These are phyloP conservation scores for Stramonita haemastoma DNA, from an alignment of 2,888 invertebrate genomes.

Conservation along the genomic window DNA sequence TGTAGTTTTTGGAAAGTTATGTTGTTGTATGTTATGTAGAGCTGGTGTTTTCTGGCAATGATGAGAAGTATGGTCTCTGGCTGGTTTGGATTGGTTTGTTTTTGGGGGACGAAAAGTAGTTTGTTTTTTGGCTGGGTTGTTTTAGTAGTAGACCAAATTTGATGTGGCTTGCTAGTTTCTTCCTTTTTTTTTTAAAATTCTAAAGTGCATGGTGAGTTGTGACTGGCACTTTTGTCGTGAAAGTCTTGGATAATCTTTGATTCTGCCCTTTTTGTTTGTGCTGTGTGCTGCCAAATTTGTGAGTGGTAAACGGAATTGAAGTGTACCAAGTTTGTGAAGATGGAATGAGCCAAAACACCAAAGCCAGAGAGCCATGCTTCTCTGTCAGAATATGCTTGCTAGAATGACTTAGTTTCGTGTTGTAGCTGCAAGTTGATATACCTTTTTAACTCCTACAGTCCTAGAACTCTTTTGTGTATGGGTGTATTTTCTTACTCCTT, in stretches of 20 bases:
- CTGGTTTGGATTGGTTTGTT: too few relatives aligned
- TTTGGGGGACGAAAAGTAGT: too few relatives aligned
- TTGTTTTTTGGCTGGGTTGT: too few relatives aligned
- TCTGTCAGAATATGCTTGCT: constrained; percentile 25
- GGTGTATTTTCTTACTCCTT: background rate
- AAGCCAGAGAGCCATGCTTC: background rate
- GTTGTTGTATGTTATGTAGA: background rate
- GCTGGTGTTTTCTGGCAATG: constrained; percentile 2
- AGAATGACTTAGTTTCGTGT: constrained; percentile 12
- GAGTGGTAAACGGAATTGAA: too few relatives aligned
- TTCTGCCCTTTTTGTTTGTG: too few relatives aligned
- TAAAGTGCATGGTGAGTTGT: too few relatives aligned
- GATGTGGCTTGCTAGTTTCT: too few relatives aligned
- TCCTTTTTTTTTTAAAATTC: too few relatives aligned
- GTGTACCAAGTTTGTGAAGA: background rate
- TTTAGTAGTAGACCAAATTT: too few relatives aligned
- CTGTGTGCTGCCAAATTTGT: too few relatives aligned
- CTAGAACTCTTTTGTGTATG: background rate
- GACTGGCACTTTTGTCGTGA: too few relatives aligned
- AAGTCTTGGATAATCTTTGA: too few relatives aligned
- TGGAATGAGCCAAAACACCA: background rate
- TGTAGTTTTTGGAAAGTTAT: background rate
- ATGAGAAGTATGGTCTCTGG: background rate
- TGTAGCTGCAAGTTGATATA: background rate
- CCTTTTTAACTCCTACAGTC: background rate